Conservation (phyloP, 2,888 invertebrate species). For the Ichneumoninae sp. region DNA sequence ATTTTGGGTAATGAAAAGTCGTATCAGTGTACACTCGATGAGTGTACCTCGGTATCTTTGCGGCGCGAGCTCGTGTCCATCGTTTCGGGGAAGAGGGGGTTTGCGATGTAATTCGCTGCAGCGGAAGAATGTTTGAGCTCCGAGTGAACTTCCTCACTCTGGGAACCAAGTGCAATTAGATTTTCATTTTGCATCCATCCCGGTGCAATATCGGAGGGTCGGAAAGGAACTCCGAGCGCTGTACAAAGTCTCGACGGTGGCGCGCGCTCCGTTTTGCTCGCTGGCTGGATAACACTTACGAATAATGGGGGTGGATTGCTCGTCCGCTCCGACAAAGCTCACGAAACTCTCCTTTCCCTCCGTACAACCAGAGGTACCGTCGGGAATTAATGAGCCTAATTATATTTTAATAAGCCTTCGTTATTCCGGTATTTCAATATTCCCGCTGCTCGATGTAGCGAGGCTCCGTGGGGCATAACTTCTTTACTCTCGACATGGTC, state of each 20-base stretch:
- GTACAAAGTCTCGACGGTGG: conserved; percentile 5
- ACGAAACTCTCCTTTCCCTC: background rate
- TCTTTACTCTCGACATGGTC: conserved; percentile 20
- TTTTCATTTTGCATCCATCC: conserved; percentile 75
- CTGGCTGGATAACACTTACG: conserved; percentile 23
- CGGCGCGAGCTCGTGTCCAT: background rate
- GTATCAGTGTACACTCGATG: background rate
- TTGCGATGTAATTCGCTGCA: conserved; percentile 77
- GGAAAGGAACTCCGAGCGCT: background rate
- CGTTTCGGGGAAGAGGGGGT: background rate
- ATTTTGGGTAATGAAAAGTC: conserved; percentile 13
- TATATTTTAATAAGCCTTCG: conserved; percentile 74
- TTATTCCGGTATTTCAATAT: conserved; percentile 73
- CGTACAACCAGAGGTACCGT: conserved; percentile 26
- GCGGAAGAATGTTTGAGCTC: conserved; percentile 43
- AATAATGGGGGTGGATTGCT: conserved; percentile 2
- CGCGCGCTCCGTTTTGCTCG: background rate
- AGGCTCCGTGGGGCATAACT: conserved; percentile 34
- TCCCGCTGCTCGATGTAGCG: conserved; percentile 35
- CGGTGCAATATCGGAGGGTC: conserved; percentile 69
- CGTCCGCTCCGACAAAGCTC: background rate
- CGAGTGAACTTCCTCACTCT: background rate
- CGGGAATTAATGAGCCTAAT: conserved; percentile 73
- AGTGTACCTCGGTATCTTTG: background rate
- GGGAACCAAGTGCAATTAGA: conserved; percentile 72